Evolutionary conservation across 2,888 invertebrate species (phyloP).

Genomic region (Dasysyrphus tricinctus): DNA sequence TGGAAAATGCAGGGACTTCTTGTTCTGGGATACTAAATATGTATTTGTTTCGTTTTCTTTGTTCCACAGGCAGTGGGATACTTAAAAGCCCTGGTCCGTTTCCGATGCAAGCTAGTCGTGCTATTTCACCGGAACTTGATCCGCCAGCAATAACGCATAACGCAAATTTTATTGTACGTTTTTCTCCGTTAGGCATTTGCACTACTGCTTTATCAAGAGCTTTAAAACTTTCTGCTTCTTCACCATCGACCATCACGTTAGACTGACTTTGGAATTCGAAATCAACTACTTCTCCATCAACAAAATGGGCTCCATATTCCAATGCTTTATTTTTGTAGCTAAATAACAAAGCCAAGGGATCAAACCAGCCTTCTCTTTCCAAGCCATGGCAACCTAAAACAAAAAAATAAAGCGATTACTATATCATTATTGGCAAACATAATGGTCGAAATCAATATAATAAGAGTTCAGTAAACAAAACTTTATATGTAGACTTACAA

Average conservation of each 20-base stretch:
- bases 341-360: constrained; percentile 92
- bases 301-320: constrained; percentile 89
- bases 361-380: constrained; percentile 97
- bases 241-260: constrained; percentile 85
- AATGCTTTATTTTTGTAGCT: constrained; percentile 90
- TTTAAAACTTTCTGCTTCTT: constrained; percentile 82
- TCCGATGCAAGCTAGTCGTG: constrained; percentile 91
- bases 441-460: no score
- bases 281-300: constrained; percentile 90
- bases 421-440: no score
- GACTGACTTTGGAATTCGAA: constrained; percentile 86
- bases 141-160: constrained; percentile 93
- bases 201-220: constrained; percentile 86
- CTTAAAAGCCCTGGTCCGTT: constrained; percentile 87
- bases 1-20: constrained; percentile 89
- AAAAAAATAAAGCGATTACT: background rate
- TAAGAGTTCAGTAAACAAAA: no score
- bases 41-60: constrained; percentile 92
- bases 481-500: no score
- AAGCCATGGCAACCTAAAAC: constrained; percentile 88
- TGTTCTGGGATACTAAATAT: constrained; percentile 88
- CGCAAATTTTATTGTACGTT: constrained; percentile 88
- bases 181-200: constrained; percentile 86
- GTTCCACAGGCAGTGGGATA: constrained; percentile 93
- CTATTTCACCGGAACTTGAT: constrained; percentile 88